Conservation (phyloP, 1,140 invertebrate species). For the Vanessa tameamea region DNA sequence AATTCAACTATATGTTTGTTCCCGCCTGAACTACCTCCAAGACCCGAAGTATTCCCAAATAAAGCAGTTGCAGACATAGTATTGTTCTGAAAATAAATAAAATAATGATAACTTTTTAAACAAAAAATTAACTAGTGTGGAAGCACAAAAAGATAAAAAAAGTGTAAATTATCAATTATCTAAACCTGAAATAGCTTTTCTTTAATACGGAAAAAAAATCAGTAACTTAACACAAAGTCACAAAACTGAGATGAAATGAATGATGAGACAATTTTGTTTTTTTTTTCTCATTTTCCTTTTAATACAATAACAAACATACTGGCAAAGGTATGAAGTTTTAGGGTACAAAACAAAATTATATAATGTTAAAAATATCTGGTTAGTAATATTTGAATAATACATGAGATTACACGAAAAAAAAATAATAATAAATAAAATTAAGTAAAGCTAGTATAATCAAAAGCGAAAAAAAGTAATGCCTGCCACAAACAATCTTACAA, state of each 20-base stretch:
- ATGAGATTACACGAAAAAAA: too few relatives aligned
- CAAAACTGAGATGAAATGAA: not conserved
- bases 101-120: not conserved
- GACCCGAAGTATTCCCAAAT: constrained; percentile 86
- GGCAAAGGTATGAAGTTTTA: constrained; percentile 5
- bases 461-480: too few relatives aligned
- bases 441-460: too few relatives aligned
- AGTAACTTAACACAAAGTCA: not conserved
- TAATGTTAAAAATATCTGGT: not conserved
- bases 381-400: too few relatives aligned
- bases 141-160: not conserved
- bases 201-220: not conserved
- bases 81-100: not conserved
- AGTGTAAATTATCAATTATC: not conserved
- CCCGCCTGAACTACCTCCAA: constrained; percentile 89
- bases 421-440: too few relatives aligned
- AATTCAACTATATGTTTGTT: constrained; percentile 97
- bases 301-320: not conserved
- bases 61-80: constrained; percentile 85
- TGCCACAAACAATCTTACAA: too few relatives aligned
- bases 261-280: constrained; percentile 10
- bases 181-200: not conserved
- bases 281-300: not conserved
- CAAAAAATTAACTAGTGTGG: not conserved
- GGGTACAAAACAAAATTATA: not conserved